Conservation (phyloP, 64 coral and sea anemone genomes). For the Montipora sp. region DNA sequence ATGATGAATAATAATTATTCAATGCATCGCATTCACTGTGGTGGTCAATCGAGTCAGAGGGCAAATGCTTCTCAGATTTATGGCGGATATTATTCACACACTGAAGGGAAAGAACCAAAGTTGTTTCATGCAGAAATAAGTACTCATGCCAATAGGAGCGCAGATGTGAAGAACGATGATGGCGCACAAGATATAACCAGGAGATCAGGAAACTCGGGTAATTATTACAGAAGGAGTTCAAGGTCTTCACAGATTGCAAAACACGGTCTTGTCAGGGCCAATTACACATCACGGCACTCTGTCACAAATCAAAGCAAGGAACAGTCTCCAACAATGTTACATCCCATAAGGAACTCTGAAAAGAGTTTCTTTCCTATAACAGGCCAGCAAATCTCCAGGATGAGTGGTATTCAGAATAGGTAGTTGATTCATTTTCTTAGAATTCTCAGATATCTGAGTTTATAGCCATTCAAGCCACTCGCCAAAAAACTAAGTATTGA, state of each 20-base stretch:
- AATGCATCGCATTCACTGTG: not conserved
- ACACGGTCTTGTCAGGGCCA: conserved; percentile 1
- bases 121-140: conserved; percentile 43
- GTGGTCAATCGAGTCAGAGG: not conserved
- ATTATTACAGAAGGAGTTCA: not conserved
- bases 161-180: not conserved
- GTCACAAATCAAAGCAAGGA: not conserved
- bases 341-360: not conserved
- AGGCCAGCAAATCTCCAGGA: conserved; percentile 22
- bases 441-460: too few relatives aligned
- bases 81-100: conserved; percentile 53
- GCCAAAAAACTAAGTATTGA: too few relatives aligned
- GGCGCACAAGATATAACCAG: not conserved
- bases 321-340: not conserved
- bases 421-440: not conserved
- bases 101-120: conserved; percentile 9
- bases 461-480: too few relatives aligned
- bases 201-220: not conserved
- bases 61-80: conserved; percentile 19
- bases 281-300: not conserved
- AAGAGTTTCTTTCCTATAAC: conserved; percentile 12
- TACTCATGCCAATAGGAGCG: not conserved
- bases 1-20: not conserved
- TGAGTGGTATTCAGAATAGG: conserved; percentile 12
- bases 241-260: not conserved